Base-by-base conservation (phyloP, 2,113 vertebrate species). In the Porphyrio hochstetteri region DNA sequence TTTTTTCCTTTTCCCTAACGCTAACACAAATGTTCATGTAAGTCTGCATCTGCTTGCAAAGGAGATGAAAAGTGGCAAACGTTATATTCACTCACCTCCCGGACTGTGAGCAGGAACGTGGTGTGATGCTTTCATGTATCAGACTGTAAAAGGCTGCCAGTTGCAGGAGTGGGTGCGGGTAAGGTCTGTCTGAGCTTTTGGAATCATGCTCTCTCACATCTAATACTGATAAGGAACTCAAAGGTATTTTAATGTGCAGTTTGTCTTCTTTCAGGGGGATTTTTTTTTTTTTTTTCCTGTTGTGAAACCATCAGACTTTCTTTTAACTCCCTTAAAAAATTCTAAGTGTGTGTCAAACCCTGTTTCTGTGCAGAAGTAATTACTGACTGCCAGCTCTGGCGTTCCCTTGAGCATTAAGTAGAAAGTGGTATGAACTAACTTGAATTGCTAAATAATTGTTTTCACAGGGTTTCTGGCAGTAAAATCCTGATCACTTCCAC, bases 381-480 rank as follows among this genome's bases (percentile, higher is more conserved):
- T 97, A 95, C 92, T 0, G 13, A 53, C 56, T 97, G 44, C 92
- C 94, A 93, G 38, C 78, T 57, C 77, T 86, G 81, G 83, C 57
- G 18, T 95, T 97, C 55, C 78, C 72, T 95, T 0, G 2, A 94
- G 63, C 40, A 86, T 86, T 93, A 95, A 96, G 93, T 31, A 69
- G 63, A 94, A 97, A 96, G 93, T 65, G 75, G 52, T 36, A 68
- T 20, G 52, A 96, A 76, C 52, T 93, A 87, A 65, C 68, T 68
- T 94, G 57, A 86, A 94, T 91, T 92, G 61, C 61, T 95, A 94
- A 93, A 92, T 97, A 95, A 95, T 52, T 95, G 44, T 87, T 97
- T 96, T 96, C 53, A 91, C 65, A 88, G 53, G 23, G 35, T 50
- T 88, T 94, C 74, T 70, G 82, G 61, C 38, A 86, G 86, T 85